Evolutionary conservation across 2,113 vertebrate species (phyloP).

Genomic region (Apodemus sylvaticus): DNA sequence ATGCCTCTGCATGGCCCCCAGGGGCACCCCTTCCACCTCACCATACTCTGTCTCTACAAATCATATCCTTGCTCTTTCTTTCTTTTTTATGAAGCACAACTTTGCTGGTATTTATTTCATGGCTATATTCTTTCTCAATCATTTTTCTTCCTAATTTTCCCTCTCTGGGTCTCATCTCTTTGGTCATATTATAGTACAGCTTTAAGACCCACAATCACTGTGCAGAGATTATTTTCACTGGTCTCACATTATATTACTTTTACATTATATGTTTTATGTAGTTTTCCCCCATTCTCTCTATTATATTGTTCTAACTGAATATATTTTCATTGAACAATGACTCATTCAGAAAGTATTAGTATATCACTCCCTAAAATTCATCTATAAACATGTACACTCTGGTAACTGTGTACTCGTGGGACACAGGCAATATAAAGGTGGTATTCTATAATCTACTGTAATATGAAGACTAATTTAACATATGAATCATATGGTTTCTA

Average conservation of each 20-base stretch:
- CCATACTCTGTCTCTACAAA: too few species aligned
- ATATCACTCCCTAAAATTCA: not conserved
- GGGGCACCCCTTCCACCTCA: too few species aligned
- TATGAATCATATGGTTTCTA: not conserved
- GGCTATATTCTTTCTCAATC: not conserved
- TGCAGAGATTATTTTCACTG: not conserved
- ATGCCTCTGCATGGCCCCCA: too few species aligned
- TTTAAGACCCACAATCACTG: accelerated
- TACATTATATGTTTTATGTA: not conserved
- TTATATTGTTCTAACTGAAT: not conserved
- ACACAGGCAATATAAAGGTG: not conserved
- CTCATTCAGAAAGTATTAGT: not conserved
- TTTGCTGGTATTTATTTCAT: accelerated
- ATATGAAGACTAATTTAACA: not conserved
- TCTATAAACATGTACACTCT: not conserved
- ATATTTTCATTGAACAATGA: not conserved
- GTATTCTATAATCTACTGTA: not conserved
- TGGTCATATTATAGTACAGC: accelerated
- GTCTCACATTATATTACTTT: not conserved
- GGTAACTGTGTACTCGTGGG: not conserved
- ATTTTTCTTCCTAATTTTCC: too few species aligned
- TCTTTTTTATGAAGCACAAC: too few species aligned
- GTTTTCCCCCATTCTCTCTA: not conserved
- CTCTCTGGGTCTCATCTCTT: not conserved
- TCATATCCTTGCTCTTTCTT: too few species aligned